Percentiles rank a stretch among this genome's conserved stretches.
These are phyloP conservation scores for Leucoraja erinaceus DNA, from an alignment of 2,113 vertebrate genomes.

Conservation along the genomic window DNA sequence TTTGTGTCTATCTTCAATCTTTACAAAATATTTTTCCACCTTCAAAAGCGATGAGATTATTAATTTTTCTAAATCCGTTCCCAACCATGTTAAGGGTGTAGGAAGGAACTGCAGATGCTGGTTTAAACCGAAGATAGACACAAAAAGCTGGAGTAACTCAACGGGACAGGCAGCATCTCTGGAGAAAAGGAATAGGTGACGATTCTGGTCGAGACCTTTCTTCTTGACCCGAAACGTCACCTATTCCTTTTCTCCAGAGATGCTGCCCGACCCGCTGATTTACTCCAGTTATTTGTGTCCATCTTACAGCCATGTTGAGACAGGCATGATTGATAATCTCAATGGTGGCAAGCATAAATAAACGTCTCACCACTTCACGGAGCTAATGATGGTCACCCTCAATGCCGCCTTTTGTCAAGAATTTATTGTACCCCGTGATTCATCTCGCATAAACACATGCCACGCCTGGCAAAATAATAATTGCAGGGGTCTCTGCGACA, in stretches of 20 bases:
- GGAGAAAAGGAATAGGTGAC: no score
- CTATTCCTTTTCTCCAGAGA: no score
- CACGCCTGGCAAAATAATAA: neutral
- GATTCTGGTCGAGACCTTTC: no score
- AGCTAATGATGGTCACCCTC: neutral
- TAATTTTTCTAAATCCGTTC: neutral
- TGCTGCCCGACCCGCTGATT: no score
- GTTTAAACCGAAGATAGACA: no score
- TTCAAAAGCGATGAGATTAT: neutral
- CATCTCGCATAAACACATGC: neutral
- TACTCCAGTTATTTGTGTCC: no score
- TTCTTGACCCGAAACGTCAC: no score
- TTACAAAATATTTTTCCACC: neutral
- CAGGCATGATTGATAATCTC: neutral
- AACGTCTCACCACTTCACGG: neutral
- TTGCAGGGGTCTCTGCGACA: neutral
- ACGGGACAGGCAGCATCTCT: no score
- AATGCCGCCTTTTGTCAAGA: neutral
- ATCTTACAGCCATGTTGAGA: no score
- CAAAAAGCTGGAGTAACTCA: no score
- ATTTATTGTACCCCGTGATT: neutral
- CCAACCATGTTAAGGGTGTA: neutral
- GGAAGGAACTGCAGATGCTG: no score
- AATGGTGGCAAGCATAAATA: neutral
- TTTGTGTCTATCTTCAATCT: neutral